phyloP scores from a whole-genome alignment of 2,888 invertebrate species.

The Lasioglossum marginatum region DNA sequence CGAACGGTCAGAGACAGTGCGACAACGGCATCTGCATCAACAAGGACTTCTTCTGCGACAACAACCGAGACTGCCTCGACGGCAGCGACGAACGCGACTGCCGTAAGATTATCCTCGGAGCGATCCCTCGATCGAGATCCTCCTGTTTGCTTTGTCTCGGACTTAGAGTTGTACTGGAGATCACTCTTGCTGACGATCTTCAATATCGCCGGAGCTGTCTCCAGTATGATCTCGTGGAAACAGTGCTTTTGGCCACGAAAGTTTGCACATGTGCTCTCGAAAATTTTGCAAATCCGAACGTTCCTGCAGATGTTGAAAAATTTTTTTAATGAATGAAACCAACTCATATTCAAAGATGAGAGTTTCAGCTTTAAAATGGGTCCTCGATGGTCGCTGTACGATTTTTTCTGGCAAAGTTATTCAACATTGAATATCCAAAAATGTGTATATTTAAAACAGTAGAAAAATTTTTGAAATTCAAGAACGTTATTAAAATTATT shows the following conservation, averaged over 20 bases:
- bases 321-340: no score
- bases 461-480: background rate
- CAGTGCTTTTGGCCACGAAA: background rate
- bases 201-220: background rate
- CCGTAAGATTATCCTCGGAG: constrained; percentile 82
- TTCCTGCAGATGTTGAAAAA: no score
- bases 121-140: background rate
- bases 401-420: no score
- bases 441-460: background rate
- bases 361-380: no score
- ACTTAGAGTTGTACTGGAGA: background rate
- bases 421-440: no score
- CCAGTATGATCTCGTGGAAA: background rate
- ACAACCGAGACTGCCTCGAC: constrained; percentile 86
- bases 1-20: constrained; percentile 86
- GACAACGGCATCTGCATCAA: constrained; percentile 87
- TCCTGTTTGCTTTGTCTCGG: background rate
- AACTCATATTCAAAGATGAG: no score
- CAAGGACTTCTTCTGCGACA: constrained; percentile 86
- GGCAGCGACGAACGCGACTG: constrained; percentile 88
- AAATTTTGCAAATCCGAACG: background rate
- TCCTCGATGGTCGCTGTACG: no score
- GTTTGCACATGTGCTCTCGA: background rate
- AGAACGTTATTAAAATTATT: no score
- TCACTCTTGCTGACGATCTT: background rate